phyloP scores from a whole-genome alignment of 2,113 vertebrate species.

The Podiceps cristatus region DNA sequence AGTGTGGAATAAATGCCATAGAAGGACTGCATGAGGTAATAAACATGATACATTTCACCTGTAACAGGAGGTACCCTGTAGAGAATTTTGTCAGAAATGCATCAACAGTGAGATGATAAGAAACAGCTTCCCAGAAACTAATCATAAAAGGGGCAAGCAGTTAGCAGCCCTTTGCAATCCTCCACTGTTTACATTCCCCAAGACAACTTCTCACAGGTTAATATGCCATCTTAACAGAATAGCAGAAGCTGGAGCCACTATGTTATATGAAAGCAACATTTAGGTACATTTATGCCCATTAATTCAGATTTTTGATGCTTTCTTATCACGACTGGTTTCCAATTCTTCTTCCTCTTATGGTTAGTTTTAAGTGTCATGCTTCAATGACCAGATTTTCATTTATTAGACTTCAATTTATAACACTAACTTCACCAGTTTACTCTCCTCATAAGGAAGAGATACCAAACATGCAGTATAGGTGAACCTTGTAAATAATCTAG shows the following conservation, averaged over 20 bases:
- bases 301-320: neutral
- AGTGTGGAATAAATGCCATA: neutral
- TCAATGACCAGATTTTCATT: neutral
- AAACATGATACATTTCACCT: conserved; percentile 24
- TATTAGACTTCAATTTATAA: neutral
- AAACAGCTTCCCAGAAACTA: neutral
- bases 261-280: neutral
- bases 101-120: conserved; percentile 1
- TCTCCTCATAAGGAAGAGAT: neutral
- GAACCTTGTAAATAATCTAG: neutral
- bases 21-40: neutral
- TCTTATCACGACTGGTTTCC: neutral
- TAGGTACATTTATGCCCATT: neutral
- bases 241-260: neutral
- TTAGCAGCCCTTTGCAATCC: neutral
- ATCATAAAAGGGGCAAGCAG: conserved; percentile 6
- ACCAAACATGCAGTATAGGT: neutral
- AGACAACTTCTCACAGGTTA: neutral
- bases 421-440: neutral
- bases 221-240: neutral
- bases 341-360: neutral
- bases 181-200: neutral
- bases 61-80: neutral
- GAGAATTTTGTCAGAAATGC: conserved; percentile 28
- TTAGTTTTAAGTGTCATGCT: neutral